Evolutionary conservation across 2,113 vertebrate species (phyloP).

Genomic region (Dromaius novaehollandiae): DNA sequence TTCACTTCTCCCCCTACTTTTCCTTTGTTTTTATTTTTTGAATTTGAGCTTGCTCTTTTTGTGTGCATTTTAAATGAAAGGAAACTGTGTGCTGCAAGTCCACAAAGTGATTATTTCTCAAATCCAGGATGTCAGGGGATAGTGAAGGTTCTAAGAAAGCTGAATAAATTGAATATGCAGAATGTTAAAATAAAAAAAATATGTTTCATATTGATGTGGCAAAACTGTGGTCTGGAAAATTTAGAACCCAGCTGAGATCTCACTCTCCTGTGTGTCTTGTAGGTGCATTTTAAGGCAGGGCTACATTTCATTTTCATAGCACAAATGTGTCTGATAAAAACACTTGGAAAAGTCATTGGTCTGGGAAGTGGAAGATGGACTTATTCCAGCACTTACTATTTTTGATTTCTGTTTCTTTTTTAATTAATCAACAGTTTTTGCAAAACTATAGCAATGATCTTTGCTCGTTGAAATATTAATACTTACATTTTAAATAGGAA

Average conservation of each 20-base stretch:
- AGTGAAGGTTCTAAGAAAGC: background rate
- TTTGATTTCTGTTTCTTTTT: background rate
- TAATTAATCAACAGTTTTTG: constrained; percentile 2
- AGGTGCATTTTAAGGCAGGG: background rate
- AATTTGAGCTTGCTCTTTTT: background rate
- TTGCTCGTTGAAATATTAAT: background rate
- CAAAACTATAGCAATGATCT: background rate
- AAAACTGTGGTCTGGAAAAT: background rate
- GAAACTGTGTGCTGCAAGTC: background rate
- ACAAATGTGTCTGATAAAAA: constrained; percentile 45
- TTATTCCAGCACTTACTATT: background rate
- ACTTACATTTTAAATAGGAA: background rate
- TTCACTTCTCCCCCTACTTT: background rate
- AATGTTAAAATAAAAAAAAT: background rate
- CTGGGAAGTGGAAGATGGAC: background rate
- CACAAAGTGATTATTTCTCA: constrained; percentile 36
- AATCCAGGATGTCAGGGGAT: constrained; percentile 11
- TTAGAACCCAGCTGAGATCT: background rate
- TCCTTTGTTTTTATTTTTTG: background rate
- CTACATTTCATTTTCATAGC: background rate
- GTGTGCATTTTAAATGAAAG: background rate
- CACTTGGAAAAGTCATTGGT: background rate
- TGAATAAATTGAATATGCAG: constrained; percentile 13
- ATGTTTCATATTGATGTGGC: background rate
- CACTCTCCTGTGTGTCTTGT: background rate